Evolutionary conservation across 2,888 invertebrate species (phyloP), one percentile per base, ranked within the genome.

Genomic region (Volucella bombylans): DNA sequence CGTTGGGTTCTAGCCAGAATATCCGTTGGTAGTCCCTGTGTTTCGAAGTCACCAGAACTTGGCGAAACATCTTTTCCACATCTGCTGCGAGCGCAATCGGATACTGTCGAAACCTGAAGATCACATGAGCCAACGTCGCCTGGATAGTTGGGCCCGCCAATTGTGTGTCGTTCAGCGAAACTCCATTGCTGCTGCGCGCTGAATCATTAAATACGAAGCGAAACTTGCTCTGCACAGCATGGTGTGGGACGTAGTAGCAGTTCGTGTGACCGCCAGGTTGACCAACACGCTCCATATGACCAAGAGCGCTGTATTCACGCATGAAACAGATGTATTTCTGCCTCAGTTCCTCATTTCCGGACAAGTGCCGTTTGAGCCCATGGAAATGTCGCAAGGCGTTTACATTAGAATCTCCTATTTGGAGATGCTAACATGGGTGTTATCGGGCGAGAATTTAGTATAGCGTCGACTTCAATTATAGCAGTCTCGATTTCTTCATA

Each of bases 321-420:
- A 82, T 72, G 41, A 73, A 78, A 12, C 8, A n/a, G 10, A 57
- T 59, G 59, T 68, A 64, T 12, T 78, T 78, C 31, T 55, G 31
- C 9, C 71, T 47, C 10, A 71, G 55, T 8, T 23, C 49, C 1
- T 38, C 57, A 23, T 79, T 68, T 2, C 45, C 41, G 18, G 41
- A 11, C 23, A 79, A 45, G 10, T 52, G 59, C 14, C 57, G 64
- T n/a, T 79, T 71, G 39, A 79, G 59, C n/a, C n/a, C n/a, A n/a
- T n/a, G n/a, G n/a, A n/a, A n/a, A n/a, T n/a, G n/a, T n/a, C 52
- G 50, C 39, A 80, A 43, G 15, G 79, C 73, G 8, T 49, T 23
- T 4, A 8, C 1, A 31, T 57, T 59, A 8, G 64, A 81, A 10
- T 62, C 49, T 3, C 73, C n/a, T n/a, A n/a, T n/a, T n/a, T n/a